Evolutionary conservation across 2,888 invertebrate genomes (phyloP).

Genomic region (Encarsia formosa): DNA sequence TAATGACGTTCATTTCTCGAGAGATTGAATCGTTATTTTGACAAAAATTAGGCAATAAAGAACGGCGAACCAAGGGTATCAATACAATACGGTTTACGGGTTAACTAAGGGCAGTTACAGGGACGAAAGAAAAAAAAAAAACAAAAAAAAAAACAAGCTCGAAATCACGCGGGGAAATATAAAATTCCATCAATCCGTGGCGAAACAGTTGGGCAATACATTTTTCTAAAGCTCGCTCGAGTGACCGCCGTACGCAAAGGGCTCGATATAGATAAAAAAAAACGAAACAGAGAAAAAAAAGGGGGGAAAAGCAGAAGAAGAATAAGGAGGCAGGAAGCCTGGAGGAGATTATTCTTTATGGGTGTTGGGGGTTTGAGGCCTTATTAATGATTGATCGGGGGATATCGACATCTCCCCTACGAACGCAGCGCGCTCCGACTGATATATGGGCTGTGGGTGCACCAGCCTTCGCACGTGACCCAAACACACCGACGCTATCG

Average conservation of each 20-base stretch:
- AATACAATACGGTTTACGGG: too few species aligned
- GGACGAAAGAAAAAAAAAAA: background rate
- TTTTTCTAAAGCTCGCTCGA: conserved; percentile 33
- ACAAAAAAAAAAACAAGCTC: conserved; percentile 24
- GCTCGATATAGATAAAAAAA: too few species aligned
- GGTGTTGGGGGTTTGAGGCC: conserved; percentile 50
- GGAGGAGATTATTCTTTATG: conserved; percentile 36
- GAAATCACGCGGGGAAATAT: conserved; percentile 48
- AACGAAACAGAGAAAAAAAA: background rate
- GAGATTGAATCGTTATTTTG: too few species aligned
- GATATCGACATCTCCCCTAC: conserved; percentile 51
- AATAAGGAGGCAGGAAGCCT: conserved; percentile 13
- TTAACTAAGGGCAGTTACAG: too few species aligned
- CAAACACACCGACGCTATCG: too few species aligned
- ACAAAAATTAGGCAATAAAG: too few species aligned
- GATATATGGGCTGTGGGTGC: conserved; percentile 44
- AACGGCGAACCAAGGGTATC: too few species aligned
- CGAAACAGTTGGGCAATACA: conserved; percentile 32
- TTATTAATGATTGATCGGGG: conserved; percentile 52
- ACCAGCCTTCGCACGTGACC: conserved; percentile 47
- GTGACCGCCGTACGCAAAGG: conserved; percentile 14
- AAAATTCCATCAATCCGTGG: conserved; percentile 51
- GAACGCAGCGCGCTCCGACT: conserved; percentile 46
- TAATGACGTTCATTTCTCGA: too few species aligned
- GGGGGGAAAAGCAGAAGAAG: background rate